Evolutionary conservation across 2,888 invertebrate genomes (phyloP).

Genomic region (Eupithecia abbreviata): DNA sequence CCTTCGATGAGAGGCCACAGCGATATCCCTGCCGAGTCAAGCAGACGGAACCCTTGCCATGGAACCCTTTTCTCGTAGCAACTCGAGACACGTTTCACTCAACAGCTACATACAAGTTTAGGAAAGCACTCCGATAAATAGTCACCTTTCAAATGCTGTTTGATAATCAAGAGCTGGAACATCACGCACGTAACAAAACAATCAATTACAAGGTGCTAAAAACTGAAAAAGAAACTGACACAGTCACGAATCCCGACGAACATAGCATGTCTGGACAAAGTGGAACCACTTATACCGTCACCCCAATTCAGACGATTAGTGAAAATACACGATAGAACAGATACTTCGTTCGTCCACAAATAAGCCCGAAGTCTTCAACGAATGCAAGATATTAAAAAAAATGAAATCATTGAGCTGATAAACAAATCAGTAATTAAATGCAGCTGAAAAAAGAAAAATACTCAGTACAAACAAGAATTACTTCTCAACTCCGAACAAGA

Average conservation of each 20-base stretch:
- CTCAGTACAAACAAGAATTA: background rate
- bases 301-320: background rate
- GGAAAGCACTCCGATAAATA: background rate
- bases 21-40: background rate
- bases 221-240: background rate
- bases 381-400: background rate
- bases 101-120: background rate
- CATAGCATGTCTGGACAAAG: constrained; percentile 1
- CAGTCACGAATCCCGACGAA: background rate
- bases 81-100: background rate
- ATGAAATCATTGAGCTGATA: background rate
- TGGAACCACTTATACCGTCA: background rate
- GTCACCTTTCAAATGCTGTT: background rate
- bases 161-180: background rate
- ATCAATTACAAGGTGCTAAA: background rate
- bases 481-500: background rate
- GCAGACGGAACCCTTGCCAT: background rate
- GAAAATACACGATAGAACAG: background rate
- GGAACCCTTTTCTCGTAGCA: background rate
- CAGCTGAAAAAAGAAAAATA: background rate
- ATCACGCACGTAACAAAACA: background rate
- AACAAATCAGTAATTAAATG: background rate
- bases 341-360: background rate
- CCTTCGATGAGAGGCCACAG: background rate
- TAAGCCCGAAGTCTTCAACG: background rate